Evolutionary conservation across 30 jellyfish, hydroid and myxozoan genomes (phyloP).

Genomic region (Phacellophora camtschatica): DNA sequence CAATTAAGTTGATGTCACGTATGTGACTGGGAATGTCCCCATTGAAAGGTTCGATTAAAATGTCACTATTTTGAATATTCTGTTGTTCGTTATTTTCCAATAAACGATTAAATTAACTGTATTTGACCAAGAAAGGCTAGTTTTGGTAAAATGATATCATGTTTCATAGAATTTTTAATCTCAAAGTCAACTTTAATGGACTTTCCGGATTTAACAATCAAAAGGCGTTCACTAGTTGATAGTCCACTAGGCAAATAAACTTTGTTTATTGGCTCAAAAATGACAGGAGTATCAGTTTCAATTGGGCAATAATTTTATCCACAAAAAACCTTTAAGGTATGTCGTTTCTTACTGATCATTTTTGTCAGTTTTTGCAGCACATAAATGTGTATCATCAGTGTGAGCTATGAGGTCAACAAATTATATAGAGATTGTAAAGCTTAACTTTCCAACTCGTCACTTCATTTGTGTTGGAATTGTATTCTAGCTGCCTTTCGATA

Average conservation of each 20-base stretch:
- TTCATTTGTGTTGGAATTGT: no score
- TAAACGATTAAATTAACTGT: background rate
- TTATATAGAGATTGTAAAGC: no score
- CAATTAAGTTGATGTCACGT: background rate
- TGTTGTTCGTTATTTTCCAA: background rate
- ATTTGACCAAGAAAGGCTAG: constrained; percentile 1
- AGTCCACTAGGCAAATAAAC: no score
- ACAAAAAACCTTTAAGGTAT: background rate
- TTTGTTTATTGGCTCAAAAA: background rate
- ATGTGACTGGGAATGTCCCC: background rate
- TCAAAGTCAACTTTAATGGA: background rate
- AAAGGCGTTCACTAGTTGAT: no score
- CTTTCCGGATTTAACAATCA: no score
- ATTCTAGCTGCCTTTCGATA: no score
- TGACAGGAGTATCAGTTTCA: background rate
- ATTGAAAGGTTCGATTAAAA: no score
- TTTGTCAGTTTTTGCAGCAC: background rate
- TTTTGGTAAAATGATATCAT: background rate
- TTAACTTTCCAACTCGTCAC: no score
- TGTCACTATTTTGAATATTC: background rate
- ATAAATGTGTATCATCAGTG: background rate
- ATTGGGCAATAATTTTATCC: background rate
- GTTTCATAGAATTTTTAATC: background rate
- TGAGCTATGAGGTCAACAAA: background rate
- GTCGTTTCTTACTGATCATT: background rate